These are phyloP conservation scores for Acanthurus tractus DNA, from an alignment of 2,797 vertebrate genomes.

Conservation along the genomic window DNA sequence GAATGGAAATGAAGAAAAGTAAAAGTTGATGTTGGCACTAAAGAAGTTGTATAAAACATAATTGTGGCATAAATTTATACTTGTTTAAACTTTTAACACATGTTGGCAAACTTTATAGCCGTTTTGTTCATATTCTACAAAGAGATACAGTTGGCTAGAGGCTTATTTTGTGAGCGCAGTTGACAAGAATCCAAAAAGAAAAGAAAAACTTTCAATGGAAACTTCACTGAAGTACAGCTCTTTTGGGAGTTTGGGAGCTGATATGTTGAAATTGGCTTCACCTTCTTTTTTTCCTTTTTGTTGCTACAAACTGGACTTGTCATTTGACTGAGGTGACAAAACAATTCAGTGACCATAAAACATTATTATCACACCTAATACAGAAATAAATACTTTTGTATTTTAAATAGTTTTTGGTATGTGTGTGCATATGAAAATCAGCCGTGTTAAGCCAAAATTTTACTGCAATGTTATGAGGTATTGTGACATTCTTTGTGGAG, in stretches of 20 bases:
- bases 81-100: constrained; percentile 30
- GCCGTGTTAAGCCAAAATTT: neutral
- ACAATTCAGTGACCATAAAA: neutral
- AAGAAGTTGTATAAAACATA: constrained; percentile 29
- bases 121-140: constrained; percentile 5
- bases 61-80: neutral
- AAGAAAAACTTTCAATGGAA: neutral
- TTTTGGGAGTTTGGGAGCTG: too few species aligned
- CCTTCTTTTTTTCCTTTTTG: neutral
- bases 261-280: neutral
- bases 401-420: neutral
- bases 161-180: neutral
- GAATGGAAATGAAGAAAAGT: constrained; percentile 49
- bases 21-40: constrained; percentile 21
- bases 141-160: neutral
- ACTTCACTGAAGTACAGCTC: neutral
- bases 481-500: neutral
- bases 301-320: neutral
- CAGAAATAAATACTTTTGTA: neutral
- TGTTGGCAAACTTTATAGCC: constrained; percentile 42
- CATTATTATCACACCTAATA: neutral
- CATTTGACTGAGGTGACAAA: neutral
- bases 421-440: neutral
- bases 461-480: neutral
- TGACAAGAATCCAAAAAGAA: neutral